Evolutionary conservation across 2,797 vertebrate genomes (phyloP), one percentile per base, ranked within the genome.

Genomic region (Geotrypetes seraphini): DNA sequence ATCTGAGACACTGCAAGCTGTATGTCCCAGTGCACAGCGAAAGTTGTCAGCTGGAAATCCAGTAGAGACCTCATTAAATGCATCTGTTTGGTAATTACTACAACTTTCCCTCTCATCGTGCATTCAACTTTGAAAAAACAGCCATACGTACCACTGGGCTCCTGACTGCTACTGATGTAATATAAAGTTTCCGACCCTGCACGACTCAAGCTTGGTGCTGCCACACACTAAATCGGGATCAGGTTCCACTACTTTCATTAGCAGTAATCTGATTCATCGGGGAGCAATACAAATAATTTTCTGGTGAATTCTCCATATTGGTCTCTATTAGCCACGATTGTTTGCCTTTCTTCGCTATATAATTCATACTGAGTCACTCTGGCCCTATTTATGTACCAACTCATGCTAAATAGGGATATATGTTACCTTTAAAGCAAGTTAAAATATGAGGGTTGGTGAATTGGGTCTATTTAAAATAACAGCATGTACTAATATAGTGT

Each of bases 61-160:
- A 56, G 33, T n/a, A 57, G 73, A 72, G 72, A 71, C 50, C 57
- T 81, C 70, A 69, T 78, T 83, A 81, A 58, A 16, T 43, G 43
- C 36, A 58, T 57, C 63, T 68, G 51, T 40, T 71, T 36, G 5
- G 46, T 73, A 83, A 80, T 75, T 54, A 69, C 52, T 39, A 30
- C 43, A 68, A 48, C 59, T 63, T 67, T 56, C 41, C n/a, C 54
- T 47, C 10, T 24, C 43, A 21, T 38, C 51, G 43, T 3, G 2
- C 33, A 49, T 39, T 25, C 40, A 53, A 24, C 35, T 39, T 53
- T 18, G 31, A 35, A 53, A 33, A 40, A n/a, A n/a, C n/a, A n/a
- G n/a, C n/a, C 34, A 66, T 40, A 20, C 25, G 1, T 21, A 25
- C 14, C 6, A 0, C 6, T 5, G 35, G 25, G 31, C 10, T 28